Evolutionary conservation across 2,888 invertebrate genomes (phyloP).

Genomic region (Nemotelus nigrinus): DNA sequence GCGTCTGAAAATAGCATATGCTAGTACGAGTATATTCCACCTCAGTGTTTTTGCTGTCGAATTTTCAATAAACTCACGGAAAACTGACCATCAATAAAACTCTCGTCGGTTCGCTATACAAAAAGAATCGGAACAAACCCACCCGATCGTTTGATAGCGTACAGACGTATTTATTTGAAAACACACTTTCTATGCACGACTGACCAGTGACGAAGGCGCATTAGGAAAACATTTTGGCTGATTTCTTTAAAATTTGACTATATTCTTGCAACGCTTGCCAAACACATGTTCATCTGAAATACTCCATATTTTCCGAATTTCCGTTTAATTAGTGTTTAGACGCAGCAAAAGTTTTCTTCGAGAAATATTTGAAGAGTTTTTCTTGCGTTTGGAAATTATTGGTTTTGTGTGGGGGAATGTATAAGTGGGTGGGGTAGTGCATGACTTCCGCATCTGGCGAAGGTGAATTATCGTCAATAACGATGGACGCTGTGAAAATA

Average conservation of each 20-base stretch:
- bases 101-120: not conserved
- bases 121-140: too few species aligned
- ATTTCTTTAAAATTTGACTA: not conserved
- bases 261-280: not conserved
- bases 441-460: not conserved
- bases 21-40: not conserved
- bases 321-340: not conserved
- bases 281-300: not conserved
- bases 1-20: not conserved
- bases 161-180: too few species aligned
- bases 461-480: too few species aligned
- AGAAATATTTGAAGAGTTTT: not conserved
- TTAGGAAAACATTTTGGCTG: not conserved
- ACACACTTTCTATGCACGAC: too few species aligned
- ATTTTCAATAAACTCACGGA: not conserved
- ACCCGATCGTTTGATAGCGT: too few species aligned
- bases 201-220: not conserved
- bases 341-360: not conserved
- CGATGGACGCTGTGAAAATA: too few species aligned
- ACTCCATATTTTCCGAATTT: not conserved
- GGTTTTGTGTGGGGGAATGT: not conserved
- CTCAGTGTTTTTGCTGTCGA: not conserved
- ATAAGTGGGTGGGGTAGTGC: not conserved
- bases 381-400: not conserved
- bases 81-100: slow-evolving; percentile 19